Percentiles rank a stretch among this genome's conserved stretches.
These are phyloP conservation scores for Oreohelix idahoensis DNA, from an alignment of 1,140 invertebrate species.

Conservation along the genomic window DNA sequence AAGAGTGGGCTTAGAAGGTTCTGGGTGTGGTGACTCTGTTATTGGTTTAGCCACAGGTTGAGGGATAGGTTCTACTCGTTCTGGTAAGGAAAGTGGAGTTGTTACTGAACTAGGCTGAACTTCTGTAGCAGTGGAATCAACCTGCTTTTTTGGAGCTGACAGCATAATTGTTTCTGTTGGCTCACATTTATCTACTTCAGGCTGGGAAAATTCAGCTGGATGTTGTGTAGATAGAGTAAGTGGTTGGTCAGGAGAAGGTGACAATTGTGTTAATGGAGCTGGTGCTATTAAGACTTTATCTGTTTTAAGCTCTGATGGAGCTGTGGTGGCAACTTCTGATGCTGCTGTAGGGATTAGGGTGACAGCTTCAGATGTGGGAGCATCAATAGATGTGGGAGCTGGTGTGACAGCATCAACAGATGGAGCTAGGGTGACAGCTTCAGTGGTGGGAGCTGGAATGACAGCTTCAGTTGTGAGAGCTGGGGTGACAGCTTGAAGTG, in stretches of 20 bases:
- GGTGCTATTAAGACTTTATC: no score
- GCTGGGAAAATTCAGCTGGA: no score
- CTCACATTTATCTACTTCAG: no score
- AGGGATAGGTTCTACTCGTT: not conserved
- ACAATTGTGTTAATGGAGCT: no score
- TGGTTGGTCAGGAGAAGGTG: no score
- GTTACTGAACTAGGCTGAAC: no score
- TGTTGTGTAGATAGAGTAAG: no score
- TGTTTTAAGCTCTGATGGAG: no score
- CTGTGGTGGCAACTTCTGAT: not conserved
- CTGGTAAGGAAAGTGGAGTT: not conserved
- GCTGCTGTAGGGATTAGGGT: no score
- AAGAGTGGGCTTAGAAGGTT: not conserved
- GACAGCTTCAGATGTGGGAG: not conserved
- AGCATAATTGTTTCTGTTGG: no score
- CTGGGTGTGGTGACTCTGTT: not conserved
- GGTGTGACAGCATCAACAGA: not conserved
- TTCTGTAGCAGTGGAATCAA: no score
- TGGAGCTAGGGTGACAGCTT: not conserved
- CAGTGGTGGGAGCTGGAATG: not conserved
- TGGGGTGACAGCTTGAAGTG: not conserved
- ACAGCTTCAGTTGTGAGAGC: constrained; percentile 8
- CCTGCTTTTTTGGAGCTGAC: no score
- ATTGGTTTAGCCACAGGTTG: not conserved
- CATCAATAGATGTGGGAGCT: not conserved